These are phyloP conservation scores for Benitochromis conjunctus DNA, from an alignment of 2,113 vertebrate genomes.

Conservation along the genomic window DNA sequence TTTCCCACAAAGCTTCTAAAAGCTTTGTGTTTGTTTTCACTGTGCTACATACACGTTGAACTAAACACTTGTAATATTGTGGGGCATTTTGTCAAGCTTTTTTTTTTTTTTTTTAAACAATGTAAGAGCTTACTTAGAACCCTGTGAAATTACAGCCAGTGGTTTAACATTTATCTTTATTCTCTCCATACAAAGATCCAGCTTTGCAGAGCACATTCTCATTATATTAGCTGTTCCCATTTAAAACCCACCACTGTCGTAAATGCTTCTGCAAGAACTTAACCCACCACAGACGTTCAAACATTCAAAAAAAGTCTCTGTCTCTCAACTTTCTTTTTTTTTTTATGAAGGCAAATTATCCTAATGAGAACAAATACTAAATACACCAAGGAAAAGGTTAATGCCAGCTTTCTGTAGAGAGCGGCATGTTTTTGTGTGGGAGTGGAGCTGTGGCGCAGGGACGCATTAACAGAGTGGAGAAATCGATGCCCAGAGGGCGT, in stretches of 20 bases:
- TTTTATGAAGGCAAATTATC: not conserved
- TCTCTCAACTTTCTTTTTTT: not conserved
- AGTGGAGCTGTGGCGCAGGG: constrained; percentile 31
- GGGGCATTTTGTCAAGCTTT: not conserved
- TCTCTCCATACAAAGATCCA: not conserved
- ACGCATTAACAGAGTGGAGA: constrained; percentile 21
- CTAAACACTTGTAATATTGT: not conserved
- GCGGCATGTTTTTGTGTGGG: constrained; percentile 33
- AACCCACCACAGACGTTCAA: not conserved
- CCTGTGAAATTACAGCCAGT: not conserved
- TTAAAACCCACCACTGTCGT: not conserved
- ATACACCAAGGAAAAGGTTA: not conserved
- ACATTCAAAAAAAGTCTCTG: not conserved
- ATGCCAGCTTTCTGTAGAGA: constrained; percentile 10
- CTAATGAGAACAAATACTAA: constrained; percentile 1
- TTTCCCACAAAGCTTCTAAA: not conserved
- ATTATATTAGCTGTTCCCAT: not conserved
- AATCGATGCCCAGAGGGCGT: constrained; percentile 12
- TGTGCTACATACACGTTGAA: not conserved
- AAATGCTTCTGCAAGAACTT: not conserved
- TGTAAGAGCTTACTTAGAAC: not conserved
- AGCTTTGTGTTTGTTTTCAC: not conserved
- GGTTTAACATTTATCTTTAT: not conserved
- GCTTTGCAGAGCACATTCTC: not conserved
- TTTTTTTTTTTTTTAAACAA: not conserved